These are phyloP conservation scores for Cyrtorhinus lividipennis DNA, from an alignment of 1,140 invertebrate genomes.

Conservation along the genomic window DNA sequence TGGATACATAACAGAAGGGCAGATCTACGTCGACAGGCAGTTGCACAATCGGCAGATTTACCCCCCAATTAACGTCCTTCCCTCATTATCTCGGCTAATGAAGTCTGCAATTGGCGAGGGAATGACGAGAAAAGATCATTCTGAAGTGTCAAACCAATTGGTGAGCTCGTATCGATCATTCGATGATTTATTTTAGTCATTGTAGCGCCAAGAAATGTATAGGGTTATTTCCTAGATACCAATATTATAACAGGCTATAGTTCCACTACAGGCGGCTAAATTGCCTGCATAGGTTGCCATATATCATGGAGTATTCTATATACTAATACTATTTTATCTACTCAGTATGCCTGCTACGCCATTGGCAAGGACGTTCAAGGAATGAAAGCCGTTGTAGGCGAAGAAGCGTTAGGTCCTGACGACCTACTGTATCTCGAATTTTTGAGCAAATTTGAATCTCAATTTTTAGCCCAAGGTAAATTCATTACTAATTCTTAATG, in stretches of 20 bases:
- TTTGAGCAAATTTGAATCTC: conserved; percentile 98
- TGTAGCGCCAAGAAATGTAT: too few relatives aligned
- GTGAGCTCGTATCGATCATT: too few relatives aligned
- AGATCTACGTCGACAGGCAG: conserved; percentile 97
- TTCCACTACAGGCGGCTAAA: too few relatives aligned
- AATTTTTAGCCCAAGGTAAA: conserved; percentile 94
- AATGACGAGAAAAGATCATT: conserved; percentile 95
- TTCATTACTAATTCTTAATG: too few relatives aligned
- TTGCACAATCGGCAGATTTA: conserved; percentile 96
- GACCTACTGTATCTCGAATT: conserved; percentile 98
- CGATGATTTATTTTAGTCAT: too few relatives aligned
- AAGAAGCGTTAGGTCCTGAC: conserved; percentile 93
- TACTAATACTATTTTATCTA: too few relatives aligned
- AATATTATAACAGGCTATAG: too few relatives aligned
- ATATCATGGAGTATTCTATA: too few relatives aligned
- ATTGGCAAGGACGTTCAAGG: conserved; percentile 97
- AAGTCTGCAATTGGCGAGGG: conserved; percentile 97
- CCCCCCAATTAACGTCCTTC: conserved; percentile 93
- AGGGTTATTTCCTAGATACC: too few relatives aligned
- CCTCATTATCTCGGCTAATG: conserved; percentile 96
- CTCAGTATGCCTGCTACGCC: conserved; percentile 90
- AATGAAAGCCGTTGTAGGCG: conserved; percentile 97
- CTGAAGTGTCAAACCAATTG: conserved; percentile 95
- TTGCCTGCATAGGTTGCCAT: too few relatives aligned
- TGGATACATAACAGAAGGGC: conserved; percentile 96